A percentile compares a stretch with the other conserved stretches of the same genome.
These are phyloP conservation scores for Limnothrissa miodon DNA, from an alignment of 2,113 vertebrate genomes.

Conservation along the genomic window DNA sequence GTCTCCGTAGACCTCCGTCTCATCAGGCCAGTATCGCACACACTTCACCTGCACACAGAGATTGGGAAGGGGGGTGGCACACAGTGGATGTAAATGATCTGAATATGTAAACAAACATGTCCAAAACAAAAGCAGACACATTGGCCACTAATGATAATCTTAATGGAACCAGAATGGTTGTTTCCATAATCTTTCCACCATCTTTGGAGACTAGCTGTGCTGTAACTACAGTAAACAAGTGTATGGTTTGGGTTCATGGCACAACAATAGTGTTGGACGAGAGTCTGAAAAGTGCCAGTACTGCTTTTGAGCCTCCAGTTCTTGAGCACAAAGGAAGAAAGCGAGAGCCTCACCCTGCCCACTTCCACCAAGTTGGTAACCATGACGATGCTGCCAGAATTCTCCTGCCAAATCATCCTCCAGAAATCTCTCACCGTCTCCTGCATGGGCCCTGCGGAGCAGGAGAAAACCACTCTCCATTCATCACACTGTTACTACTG, in stretches of 20 bases:
- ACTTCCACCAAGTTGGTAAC: constrained; percentile 98
- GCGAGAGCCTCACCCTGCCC: constrained; percentile 84
- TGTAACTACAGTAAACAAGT: background rate
- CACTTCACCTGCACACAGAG: constrained; percentile 84
- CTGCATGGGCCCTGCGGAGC: constrained; percentile 88
- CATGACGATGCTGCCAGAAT: constrained; percentile 96
- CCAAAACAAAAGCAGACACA: background rate
- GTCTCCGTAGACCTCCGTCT: constrained; percentile 93
- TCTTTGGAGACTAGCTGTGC: background rate
- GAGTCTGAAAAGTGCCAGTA: background rate
- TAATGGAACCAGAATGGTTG: background rate
- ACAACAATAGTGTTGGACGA: background rate
- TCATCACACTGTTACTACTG: constrained; percentile 1
- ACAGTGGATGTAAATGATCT: background rate
- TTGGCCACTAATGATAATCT: background rate
- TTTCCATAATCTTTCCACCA: background rate
- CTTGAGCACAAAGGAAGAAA: background rate
- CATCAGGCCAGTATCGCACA: constrained; percentile 96
- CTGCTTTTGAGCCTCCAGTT: background rate
- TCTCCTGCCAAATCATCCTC: constrained; percentile 99
- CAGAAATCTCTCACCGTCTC: constrained; percentile 98
- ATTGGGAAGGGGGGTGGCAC: background rate
- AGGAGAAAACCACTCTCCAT: constrained; percentile 23
- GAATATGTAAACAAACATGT: background rate
- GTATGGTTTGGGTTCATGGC: background rate